A percentile compares a stretch with the other conserved stretches of the same genome.
phyloP scores from a whole-genome alignment of 1,140 invertebrate species.

The Solenopsis invicta region DNA sequence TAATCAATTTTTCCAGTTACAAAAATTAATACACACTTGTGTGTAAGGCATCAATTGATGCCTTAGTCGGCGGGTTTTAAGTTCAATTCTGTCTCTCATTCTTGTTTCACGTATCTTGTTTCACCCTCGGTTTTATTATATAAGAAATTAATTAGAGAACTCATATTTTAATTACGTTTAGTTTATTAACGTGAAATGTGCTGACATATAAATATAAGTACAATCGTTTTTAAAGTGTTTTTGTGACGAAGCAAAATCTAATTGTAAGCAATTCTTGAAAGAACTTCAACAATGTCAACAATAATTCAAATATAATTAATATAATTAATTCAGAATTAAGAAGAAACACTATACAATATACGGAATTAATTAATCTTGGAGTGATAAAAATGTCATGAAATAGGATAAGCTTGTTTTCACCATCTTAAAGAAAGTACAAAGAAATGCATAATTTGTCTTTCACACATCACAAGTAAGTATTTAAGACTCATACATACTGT shows the following conservation, averaged over 20 bases:
- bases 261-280: neutral
- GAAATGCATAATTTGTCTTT: neutral
- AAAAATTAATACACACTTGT: neutral
- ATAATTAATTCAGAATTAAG: neutral
- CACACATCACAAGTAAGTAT: neutral
- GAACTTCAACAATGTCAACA: too few relatives aligned
- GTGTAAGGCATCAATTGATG: too few relatives aligned
- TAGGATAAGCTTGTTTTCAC: neutral
- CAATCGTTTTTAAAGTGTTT: neutral
- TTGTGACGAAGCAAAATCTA: neutral
- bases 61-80: too few relatives aligned
- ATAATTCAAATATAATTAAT: neutral
- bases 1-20: neutral
- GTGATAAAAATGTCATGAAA: slow-evolving; percentile 24
- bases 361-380: neutral
- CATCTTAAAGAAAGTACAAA: neutral
- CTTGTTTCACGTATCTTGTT: too few relatives aligned
- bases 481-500: neutral
- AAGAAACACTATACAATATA: neutral
- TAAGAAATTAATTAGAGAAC: neutral
- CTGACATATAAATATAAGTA: neutral
- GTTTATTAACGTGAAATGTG: neutral
- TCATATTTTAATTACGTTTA: neutral
- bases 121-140: neutral
- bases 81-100: neutral